These are phyloP conservation scores for Oncorhynchus kisutch DNA, from an alignment of 2,113 vertebrate species.

Conservation along the genomic window DNA sequence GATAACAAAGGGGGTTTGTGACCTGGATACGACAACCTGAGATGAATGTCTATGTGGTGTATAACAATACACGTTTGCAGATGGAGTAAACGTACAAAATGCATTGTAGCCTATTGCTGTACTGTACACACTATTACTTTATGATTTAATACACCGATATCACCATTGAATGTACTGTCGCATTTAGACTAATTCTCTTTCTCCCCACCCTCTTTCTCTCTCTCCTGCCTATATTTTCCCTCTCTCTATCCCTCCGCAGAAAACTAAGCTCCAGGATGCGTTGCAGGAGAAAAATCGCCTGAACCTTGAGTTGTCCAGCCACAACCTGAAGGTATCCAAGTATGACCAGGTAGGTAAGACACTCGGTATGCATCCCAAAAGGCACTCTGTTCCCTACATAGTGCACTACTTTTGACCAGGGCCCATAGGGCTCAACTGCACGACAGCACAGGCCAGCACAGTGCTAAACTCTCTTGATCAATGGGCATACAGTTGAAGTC, in stretches of 20 bases:
- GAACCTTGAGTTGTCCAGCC: conserved; percentile 71
- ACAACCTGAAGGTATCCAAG: conserved; percentile 65
- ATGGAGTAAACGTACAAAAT: background rate
- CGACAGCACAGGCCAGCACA: too few relatives aligned
- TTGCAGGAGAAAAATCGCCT: conserved; percentile 67
- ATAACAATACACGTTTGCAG: background rate
- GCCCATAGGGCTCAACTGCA: too few relatives aligned
- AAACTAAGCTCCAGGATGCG: conserved; percentile 77
- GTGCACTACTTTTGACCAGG: too few relatives aligned
- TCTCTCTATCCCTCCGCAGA: conserved; percentile 58
- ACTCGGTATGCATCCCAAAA: too few relatives aligned
- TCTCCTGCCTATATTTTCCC: background rate
- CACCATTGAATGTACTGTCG: too few relatives aligned
- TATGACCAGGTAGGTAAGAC: conserved; percentile 76
- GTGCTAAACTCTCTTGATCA: too few relatives aligned
- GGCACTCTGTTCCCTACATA: too few relatives aligned
- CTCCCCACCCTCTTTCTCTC: background rate
- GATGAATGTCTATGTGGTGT: background rate
- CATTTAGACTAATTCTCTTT: background rate
- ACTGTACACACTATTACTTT: background rate
- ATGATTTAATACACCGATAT: background rate
- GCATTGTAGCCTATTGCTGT: background rate
- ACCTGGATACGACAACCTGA: conserved; percentile 6
- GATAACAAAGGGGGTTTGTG: background rate
- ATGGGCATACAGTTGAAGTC: too few relatives aligned